Conservation (phyloP, 2,888 invertebrate genomes). For the Gymnocheta viridis region DNA sequence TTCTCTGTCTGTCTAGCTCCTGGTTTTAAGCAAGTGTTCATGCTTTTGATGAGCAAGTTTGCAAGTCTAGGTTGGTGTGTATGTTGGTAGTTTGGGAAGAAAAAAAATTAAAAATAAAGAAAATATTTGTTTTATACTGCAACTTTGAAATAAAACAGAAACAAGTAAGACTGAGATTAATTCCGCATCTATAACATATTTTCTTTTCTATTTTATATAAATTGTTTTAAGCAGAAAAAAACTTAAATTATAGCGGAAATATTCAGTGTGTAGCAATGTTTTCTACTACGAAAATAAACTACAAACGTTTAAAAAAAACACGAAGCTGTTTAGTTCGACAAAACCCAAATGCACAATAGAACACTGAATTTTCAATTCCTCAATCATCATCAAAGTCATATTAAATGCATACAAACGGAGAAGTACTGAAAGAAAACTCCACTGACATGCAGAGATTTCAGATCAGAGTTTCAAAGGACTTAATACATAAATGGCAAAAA, state of each 20-base stretch:
- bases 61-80: background rate
- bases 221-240: slow-evolving; percentile 14
- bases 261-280: slow-evolving; percentile 13
- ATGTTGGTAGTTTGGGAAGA: background rate
- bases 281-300: background rate
- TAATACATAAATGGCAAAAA: background rate
- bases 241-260: slow-evolving; percentile 33
- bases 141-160: slow-evolving; percentile 34
- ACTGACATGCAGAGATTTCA: background rate
- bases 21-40: background rate
- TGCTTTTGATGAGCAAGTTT: background rate
- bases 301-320: background rate
- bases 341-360: slow-evolving; percentile 49
- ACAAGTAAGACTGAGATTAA: slow-evolving; percentile 13
- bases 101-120: slow-evolving; percentile 6
- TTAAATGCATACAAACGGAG: slow-evolving; percentile 28
- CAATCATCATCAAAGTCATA: slow-evolving; percentile 57
- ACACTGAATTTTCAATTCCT: slow-evolving; percentile 39
- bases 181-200: slow-evolving; percentile 29
- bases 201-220: slow-evolving; percentile 14
- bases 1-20: slow-evolving; percentile 26
- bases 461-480: background rate
- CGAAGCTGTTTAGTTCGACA: background rate
- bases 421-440: background rate
- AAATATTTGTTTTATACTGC: slow-evolving; percentile 48